These are phyloP conservation scores for Temnothorax rugatulus DNA, from an alignment of 2,888 invertebrate genomes.

Conservation along the genomic window DNA sequence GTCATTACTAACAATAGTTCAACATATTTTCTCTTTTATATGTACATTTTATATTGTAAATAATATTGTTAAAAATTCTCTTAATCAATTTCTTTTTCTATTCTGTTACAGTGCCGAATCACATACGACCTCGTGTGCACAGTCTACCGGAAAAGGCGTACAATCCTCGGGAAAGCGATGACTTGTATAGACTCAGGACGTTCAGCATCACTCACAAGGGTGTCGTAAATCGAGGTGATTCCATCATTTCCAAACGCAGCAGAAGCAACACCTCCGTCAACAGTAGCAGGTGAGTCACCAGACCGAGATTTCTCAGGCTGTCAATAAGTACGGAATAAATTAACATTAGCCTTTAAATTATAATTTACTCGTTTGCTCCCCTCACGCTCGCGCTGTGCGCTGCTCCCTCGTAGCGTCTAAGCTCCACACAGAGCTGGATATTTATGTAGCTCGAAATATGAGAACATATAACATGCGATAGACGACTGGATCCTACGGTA, in stretches of 20 bases:
- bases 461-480: conserved; percentile 8
- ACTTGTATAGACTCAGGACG: conserved; percentile 93
- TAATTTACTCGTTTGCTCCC: not conserved
- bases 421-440: not conserved
- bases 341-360: conserved; percentile 31
- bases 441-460: conserved; percentile 21
- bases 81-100: conserved; percentile 19
- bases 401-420: not conserved
- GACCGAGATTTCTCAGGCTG: not conserved
- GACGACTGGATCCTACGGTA: not conserved
- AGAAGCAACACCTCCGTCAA: conserved; percentile 96
- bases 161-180: conserved; percentile 94
- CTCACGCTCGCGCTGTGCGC: not conserved
- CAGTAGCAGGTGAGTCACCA: conserved; percentile 89
- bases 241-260: conserved; percentile 94
- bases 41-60: not conserved
- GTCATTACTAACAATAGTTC: not conserved
- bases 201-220: conserved; percentile 96
- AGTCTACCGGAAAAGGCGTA: conserved; percentile 95
- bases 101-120: conserved; percentile 91
- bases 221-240: conserved; percentile 96
- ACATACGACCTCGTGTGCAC: conserved; percentile 93
- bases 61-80: not conserved
- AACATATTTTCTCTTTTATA: not conserved
- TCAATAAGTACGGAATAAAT: conserved; percentile 1